phyloP scores from a whole-genome alignment of 2,797 vertebrate genomes.

The Ataeniobius toweri region DNA sequence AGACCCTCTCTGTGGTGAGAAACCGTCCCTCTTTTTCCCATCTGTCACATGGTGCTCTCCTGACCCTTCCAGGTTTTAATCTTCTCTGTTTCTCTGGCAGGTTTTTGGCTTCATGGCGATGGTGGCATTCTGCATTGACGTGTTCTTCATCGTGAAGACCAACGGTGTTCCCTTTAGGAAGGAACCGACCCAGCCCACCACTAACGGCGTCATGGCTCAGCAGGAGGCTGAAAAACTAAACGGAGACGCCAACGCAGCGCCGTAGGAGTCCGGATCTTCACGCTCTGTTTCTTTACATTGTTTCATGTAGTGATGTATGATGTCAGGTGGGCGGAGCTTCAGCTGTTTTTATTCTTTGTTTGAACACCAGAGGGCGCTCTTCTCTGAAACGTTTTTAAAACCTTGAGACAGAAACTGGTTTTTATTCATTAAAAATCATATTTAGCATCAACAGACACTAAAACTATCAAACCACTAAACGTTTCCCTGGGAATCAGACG shows the following conservation, averaged over 20 bases:
- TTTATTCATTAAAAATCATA: neutral
- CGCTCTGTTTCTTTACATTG: too few relatives aligned
- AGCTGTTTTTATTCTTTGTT: neutral
- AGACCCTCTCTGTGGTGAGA: constrained; percentile 78
- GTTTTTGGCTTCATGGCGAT: constrained; percentile 85
- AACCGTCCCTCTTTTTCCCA: neutral
- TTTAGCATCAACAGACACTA: neutral
- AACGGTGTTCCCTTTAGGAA: constrained; percentile 26
- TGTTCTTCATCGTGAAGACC: neutral
- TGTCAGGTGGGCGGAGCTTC: constrained; percentile 12
- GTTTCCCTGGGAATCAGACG: neutral
- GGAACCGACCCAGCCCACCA: neutral
- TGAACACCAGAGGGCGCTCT: neutral
- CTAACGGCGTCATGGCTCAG: accelerated
- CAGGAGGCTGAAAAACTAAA: constrained; percentile 62
- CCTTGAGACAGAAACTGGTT: neutral
- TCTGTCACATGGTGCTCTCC: too few relatives aligned
- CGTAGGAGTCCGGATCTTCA: neutral
- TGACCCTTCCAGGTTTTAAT: too few relatives aligned
- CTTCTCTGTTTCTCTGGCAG: constrained; percentile 60
- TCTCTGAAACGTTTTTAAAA: neutral
- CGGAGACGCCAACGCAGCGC: accelerated
- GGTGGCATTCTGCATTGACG: constrained; percentile 69
- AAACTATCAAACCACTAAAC: neutral
- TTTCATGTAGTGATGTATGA: neutral